Evolutionary conservation across 1,140 invertebrate species (phyloP), one percentile per base, ranked within the genome.

Genomic region (Polypedilum vanderplanki): DNA sequence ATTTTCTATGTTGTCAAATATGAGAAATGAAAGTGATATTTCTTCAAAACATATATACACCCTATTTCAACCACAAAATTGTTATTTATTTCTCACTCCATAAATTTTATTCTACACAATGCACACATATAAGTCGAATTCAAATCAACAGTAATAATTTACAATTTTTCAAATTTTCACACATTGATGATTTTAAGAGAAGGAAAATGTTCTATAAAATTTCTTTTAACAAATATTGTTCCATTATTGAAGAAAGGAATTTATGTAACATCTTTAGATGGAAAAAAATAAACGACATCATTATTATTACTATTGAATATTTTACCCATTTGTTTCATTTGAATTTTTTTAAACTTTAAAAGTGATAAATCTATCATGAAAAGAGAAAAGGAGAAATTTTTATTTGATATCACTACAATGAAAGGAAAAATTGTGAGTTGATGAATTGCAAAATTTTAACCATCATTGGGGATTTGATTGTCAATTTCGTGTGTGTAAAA

Each of bases 71-170:
- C 46, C 46, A 12, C 46, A 9, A 57, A 57, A 57, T 12, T 57
- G 12, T 57, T 57, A 57, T 57, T 57, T 57, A 57, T 57, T 57
- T 57, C 46, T 57, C 46, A 57, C 46, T n/a, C 46, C 46, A 57
- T 57, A 33, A 33, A 33, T 33, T 33, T 33, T 33, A 33, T 57
- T 15, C 46, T 57, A 57, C 15, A 57, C 12, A 57, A 15, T 57
- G n/a, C 46, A 57, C 12, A 57, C n/a, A 57, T 46, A 46, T 57
- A 57, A 57, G 12, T 57, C n/a, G 46, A n/a, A 57, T 57, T 57
- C 46, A 57, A 57, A 57, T 57, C 46, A 57, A 57, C 46, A 57
- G 46, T 57, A 57, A 57, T 57, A 57, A 57, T 57, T 57, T 57
- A 57, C 46, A 57, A 57, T 57, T 57, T 57, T 57, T 57, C 46